Conservation (phyloP, 2,888 invertebrate species). For the Lissocephala sabroskyi region DNA sequence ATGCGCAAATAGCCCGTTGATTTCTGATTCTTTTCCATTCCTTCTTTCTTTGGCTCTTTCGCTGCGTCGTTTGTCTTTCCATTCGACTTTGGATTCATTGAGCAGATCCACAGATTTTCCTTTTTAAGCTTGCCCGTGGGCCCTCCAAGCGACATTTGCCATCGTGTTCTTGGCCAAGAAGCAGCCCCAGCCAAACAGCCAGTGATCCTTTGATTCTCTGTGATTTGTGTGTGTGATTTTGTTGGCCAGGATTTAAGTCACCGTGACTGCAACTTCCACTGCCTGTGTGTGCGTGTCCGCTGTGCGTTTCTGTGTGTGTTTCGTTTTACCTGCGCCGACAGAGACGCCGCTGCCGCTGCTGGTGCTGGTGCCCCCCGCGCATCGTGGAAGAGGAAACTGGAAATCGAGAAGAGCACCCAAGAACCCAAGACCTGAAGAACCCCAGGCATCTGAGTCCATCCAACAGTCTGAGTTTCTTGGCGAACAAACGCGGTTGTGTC, state of each 20-base stretch:
- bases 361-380: no score
- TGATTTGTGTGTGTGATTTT: conserved; percentile 2
- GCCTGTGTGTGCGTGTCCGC: neutral
- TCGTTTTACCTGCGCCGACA: neutral
- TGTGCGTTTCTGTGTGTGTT: conserved; percentile 36
- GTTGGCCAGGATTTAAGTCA: neutral
- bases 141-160: conserved; percentile 67
- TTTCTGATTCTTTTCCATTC: conserved; percentile 16
- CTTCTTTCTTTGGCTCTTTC: conserved; percentile 18
- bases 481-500: conserved; percentile 46
- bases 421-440: conserved; percentile 17
- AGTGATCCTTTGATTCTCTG: neutral
- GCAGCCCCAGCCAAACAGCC: conserved; percentile 24
- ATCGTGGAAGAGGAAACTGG: conserved; percentile 54
- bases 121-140: conserved; percentile 67
- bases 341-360: conserved; percentile 15
- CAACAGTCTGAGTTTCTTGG: conserved; percentile 34
- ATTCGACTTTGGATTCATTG: conserved; percentile 7
- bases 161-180: conserved; percentile 69
- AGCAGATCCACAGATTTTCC: conserved; percentile 46
- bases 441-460: no score
- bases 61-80: conserved; percentile 7
- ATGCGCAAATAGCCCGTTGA: conserved; percentile 40
- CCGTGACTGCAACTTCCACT: neutral
- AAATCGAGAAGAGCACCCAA: conserved; percentile 28